These are phyloP conservation scores for Pandemis corylana DNA, from an alignment of 2,888 invertebrate genomes.

Conservation along the genomic window DNA sequence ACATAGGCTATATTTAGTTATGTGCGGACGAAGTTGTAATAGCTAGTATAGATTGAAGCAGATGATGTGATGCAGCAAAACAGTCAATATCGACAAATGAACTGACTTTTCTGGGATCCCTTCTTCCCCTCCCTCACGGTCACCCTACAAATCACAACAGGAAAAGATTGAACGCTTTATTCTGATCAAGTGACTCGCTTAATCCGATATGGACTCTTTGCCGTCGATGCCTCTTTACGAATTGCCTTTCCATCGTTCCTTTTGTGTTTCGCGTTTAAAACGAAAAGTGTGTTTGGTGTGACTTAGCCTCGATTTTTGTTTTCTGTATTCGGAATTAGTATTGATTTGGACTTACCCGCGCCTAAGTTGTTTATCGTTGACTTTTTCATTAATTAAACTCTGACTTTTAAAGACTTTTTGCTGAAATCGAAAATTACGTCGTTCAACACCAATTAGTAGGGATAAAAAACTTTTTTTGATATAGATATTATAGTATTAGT, in stretches of 20 bases:
- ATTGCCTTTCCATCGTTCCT: constrained; percentile 39
- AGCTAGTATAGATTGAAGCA: too few relatives aligned
- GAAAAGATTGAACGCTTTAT: constrained; percentile 53
- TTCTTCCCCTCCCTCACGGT: constrained; percentile 32
- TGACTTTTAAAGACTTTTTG: too few relatives aligned
- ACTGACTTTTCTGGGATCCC: not conserved
- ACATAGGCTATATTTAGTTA: too few relatives aligned
- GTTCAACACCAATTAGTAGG: too few relatives aligned
- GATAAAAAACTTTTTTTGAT: too few relatives aligned
- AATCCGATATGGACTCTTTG: constrained; percentile 47
- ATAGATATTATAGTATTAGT: too few relatives aligned
- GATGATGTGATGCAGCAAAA: not conserved
- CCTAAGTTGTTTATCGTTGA: too few relatives aligned
- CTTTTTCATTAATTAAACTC: too few relatives aligned
- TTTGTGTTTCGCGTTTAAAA: constrained; percentile 29
- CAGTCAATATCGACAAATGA: not conserved
- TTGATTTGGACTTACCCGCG: too few relatives aligned
- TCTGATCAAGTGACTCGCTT: constrained; percentile 51
- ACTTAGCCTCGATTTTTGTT: constrained; percentile 8
- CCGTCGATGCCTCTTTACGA: constrained; percentile 44
- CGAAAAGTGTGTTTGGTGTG: constrained; percentile 27
- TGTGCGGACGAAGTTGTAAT: too few relatives aligned
- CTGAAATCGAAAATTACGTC: too few relatives aligned
- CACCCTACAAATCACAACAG: constrained; percentile 51
- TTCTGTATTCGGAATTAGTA: not conserved